Conservation (phyloP, 2,797 vertebrate species). For the Hirundo rustica region DNA sequence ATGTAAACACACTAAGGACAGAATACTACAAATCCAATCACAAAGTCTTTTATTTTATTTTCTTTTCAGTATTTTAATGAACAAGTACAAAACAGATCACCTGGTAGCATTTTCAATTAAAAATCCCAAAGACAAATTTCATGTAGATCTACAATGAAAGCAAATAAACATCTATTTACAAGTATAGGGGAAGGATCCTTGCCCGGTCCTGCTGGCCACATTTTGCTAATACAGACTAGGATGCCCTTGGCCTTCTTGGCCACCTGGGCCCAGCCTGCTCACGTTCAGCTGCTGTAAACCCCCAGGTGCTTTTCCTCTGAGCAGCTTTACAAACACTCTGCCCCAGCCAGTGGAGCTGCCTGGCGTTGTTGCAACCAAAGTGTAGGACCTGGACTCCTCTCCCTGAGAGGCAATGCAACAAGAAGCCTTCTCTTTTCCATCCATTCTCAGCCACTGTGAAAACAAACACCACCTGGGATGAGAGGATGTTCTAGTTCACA, state of each 20-base stretch:
- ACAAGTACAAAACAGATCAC: not conserved
- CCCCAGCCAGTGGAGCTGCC: not conserved
- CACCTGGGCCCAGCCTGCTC: not conserved
- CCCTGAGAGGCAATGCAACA: not conserved
- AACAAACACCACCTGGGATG: not conserved
- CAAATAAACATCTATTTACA: not conserved
- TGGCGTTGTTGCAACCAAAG: not conserved
- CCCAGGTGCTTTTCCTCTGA: not conserved
- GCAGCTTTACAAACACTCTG: not conserved
- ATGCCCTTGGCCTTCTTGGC: not conserved
- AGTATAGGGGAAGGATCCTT: not conserved
- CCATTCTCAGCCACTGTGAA: not conserved
- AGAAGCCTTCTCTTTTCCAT: not conserved
- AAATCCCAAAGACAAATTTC: not conserved
- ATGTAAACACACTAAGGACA: not conserved
- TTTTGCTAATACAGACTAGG: not conserved
- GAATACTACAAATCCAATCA: constrained; percentile 49
- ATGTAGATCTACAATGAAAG: not conserved
- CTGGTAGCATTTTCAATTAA: constrained; percentile 9
- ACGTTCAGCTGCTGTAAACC: accelerated
- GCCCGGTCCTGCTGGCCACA: not conserved
- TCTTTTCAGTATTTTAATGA: constrained; percentile 9
- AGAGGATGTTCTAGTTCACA: accelerated
- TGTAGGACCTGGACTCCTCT: not conserved
- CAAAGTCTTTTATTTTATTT: constrained; percentile 1